These are phyloP conservation scores for Heteromurus nitidus DNA, from an alignment of 2,888 invertebrate species.

Conservation along the genomic window DNA sequence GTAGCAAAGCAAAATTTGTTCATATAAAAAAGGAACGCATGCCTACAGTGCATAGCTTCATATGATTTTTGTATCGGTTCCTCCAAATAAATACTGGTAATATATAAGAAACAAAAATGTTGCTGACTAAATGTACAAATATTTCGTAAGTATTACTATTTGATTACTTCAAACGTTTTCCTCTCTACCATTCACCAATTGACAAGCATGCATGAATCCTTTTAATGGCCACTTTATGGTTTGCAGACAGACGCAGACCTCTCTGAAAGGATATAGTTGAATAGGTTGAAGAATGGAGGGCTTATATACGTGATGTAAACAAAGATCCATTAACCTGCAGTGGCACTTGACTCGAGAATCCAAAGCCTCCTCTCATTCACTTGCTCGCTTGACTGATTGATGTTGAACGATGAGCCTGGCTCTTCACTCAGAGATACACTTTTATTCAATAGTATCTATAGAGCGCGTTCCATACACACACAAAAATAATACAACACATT, in stretches of 20 bases:
- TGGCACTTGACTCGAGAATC: slow-evolving; percentile 52
- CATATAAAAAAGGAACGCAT: no score
- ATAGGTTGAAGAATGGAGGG: slow-evolving; percentile 33
- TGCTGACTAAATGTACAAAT: slow-evolving; percentile 21
- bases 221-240: background rate
- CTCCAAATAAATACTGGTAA: background rate
- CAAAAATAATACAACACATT: background rate
- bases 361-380: slow-evolving; percentile 9
- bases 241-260: background rate
- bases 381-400: slow-evolving; percentile 35
- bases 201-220: no score
- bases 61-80: background rate
- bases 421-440: slow-evolving; percentile 48
- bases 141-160: slow-evolving; percentile 20
- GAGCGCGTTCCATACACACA: slow-evolving; percentile 31
- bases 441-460: slow-evolving; percentile 48
- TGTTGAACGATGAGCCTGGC: slow-evolving; percentile 31
- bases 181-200: no score
- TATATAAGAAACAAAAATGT: slow-evolving; percentile 15
- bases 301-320: slow-evolving; percentile 54
- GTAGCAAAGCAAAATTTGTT: no score
- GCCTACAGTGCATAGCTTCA: no score
- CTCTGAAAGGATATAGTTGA: background rate
- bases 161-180: background rate
- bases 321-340: slow-evolving; percentile 70